Evolutionary conservation across 2,797 vertebrate species (phyloP), one percentile per base, ranked within the genome.

Genomic region (Heteromormyrus szaboi): DNA sequence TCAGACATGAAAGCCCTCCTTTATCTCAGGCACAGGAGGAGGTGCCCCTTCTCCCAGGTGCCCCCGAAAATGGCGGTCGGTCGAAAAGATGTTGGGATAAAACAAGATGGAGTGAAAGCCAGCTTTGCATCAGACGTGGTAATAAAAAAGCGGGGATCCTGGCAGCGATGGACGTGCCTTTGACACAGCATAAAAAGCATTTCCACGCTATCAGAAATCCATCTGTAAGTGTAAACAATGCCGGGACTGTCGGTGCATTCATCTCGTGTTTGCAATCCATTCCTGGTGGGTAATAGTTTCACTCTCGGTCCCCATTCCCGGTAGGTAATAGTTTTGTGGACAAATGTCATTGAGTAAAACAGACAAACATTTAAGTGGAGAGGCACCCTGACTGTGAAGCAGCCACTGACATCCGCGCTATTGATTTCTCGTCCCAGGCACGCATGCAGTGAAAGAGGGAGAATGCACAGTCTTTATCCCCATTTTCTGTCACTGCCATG

Each of bases 291-390:
- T 85, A 85, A 85, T 85, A 85, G 85, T 95, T 96, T 95, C 93
- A 92, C 92, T 89, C 94, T 95, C 93, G 92, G 93, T 94, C 94
- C 91, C 91, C 83, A 62, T 91, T 95, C 94, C 93, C 93, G 54
- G 87, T 92, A 93, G 94, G 92, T 94, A 95, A 95, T 93, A 94
- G 93, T 95, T 95, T 72, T 95, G 94, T 94, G 90, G 92, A 91
- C 91, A 95, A 94, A 93, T 95, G 94, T 94, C 95, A 95, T 94
- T 95, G 95, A 96, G 95, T 96, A 95, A 95, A 96, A 96, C 93
- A 95, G 94, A 95, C 94, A 95, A 95, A 96, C 95, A 95, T 96
- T 96, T 96, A 96, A 93, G 93, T 93, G 56, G 91, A 93, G 93
- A 89, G 92, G 92, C 92, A 94, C 91, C 91, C 91, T 92, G 95